phyloP scores from a whole-genome alignment of 2,113 vertebrate genomes.

The Alethe castanea region DNA sequence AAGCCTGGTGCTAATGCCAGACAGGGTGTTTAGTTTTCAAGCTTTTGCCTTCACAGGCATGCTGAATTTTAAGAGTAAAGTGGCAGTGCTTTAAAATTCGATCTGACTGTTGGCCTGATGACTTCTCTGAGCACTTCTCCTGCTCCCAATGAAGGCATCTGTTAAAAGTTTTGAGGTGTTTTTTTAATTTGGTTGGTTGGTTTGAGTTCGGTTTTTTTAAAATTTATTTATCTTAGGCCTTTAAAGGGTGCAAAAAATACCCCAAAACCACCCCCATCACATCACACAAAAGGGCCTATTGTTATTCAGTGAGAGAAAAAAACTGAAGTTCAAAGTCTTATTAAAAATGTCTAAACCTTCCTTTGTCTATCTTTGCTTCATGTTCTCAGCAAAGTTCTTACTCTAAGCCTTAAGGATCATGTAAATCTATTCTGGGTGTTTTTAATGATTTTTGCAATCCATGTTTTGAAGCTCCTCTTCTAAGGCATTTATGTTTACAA shows the following conservation, averaged over 20 bases:
- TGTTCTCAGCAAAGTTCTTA: neutral
- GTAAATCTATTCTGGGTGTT: neutral
- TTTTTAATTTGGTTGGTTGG: fast-evolving
- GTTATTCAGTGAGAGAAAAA: neutral
- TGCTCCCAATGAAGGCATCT: neutral
- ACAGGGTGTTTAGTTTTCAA: neutral
- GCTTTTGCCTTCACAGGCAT: neutral
- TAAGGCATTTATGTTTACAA: neutral
- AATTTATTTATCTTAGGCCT: neutral
- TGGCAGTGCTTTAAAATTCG: neutral
- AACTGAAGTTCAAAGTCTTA: neutral
- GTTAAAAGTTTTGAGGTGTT: neutral
- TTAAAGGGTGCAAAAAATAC: neutral
- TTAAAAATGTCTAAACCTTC: neutral
- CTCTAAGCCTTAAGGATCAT: neutral
- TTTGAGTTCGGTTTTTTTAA: too few relatives aligned
- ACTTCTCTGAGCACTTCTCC: neutral
- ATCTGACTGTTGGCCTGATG: neutral
- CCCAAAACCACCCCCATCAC: fast-evolving
- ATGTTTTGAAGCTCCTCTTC: neutral
- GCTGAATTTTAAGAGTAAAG: neutral
- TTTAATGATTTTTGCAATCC: neutral
- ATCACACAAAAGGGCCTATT: neutral
- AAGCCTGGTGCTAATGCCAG: neutral
- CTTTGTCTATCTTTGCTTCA: neutral